Base-by-base conservation (phyloP, 1,140 invertebrate species). In the Ostrea denselamellosa region DNA sequence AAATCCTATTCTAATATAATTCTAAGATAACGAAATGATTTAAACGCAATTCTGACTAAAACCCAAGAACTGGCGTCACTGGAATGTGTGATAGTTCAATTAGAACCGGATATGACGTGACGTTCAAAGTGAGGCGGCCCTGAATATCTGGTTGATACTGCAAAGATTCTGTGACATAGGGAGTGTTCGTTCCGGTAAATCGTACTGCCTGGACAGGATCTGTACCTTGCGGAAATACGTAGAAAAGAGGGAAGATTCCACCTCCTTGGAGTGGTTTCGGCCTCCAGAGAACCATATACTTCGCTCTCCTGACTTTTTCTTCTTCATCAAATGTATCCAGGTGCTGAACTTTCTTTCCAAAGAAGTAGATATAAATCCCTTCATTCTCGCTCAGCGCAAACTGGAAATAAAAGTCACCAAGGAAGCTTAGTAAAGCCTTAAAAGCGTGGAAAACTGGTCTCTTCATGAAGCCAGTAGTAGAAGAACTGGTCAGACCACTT, bases 401-500 rank as follows among this genome's bases (percentile, higher is more conserved):
- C 8, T 89, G 86, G 71, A 92, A 92, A 56, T 88, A 85, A 0
- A 77, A 85, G 22, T 92, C 68, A 10, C 92, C 92, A 17, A 92
- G 58, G 0, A 85, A 28, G 28, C 82, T 12, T 3, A 92, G 86
- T 14, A 92, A 54, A 56, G 25, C 28, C 65, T 92, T 83, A 56
- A 91, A 90, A 2, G 89, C 88, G 56, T 84, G 51, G 62, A 92
- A 92, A 7, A 90, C 89, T 2, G 84, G 83, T 87, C 92, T 91
- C 86, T 92, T 92, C 3, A 54, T 62, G 71, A 92, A 92, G 28
- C 91, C 85, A 17, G 89, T 82, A 22, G 52, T 68, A 65, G 14
- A 58, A 28, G 91, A 91, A 0, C 88, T 81, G 0, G 92, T 92
- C 9, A 92, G 81, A 8, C 92, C 92, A 83, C 92, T 92, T 12